Conservation (phyloP, 2,113 vertebrate genomes). For the Mirounga angustirostris region DNA sequence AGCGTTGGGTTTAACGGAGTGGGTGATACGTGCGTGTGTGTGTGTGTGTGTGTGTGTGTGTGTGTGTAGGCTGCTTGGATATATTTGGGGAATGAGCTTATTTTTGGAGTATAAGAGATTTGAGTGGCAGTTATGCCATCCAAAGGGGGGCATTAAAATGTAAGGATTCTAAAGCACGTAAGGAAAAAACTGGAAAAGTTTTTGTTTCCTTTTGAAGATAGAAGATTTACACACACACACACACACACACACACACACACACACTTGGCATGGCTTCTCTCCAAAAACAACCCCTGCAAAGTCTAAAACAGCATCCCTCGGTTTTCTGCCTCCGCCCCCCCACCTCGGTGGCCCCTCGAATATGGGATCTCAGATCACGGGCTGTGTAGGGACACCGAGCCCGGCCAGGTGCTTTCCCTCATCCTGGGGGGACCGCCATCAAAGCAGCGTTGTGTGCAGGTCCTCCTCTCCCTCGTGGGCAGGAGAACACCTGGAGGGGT, state of each 20-base stretch:
- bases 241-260: background rate
- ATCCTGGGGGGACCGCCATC: fast-evolving
- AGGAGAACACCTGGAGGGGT: background rate
- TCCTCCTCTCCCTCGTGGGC: background rate
- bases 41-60: too few species aligned
- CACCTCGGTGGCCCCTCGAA: fast-evolving
- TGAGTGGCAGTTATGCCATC: background rate
- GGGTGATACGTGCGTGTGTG: background rate
- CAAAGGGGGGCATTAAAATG: background rate
- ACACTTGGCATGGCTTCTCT: background rate
- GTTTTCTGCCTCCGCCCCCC: background rate
- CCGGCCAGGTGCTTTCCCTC: background rate
- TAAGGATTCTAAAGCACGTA: background rate
- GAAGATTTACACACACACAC: background rate
- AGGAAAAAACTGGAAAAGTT: background rate
- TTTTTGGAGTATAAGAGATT: background rate
- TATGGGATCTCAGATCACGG: background rate
- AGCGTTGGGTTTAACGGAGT: background rate
- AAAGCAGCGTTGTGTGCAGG: background rate
- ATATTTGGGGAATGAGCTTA: background rate
- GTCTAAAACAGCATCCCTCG: background rate
- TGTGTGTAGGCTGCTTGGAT: background rate
- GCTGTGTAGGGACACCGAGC: fast-evolving
- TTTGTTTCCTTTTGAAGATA: conserved; percentile 26
- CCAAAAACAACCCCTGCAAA: background rate